Conservation (phyloP, 2,797 vertebrate species). For the Nyctalus aviator region DNA sequence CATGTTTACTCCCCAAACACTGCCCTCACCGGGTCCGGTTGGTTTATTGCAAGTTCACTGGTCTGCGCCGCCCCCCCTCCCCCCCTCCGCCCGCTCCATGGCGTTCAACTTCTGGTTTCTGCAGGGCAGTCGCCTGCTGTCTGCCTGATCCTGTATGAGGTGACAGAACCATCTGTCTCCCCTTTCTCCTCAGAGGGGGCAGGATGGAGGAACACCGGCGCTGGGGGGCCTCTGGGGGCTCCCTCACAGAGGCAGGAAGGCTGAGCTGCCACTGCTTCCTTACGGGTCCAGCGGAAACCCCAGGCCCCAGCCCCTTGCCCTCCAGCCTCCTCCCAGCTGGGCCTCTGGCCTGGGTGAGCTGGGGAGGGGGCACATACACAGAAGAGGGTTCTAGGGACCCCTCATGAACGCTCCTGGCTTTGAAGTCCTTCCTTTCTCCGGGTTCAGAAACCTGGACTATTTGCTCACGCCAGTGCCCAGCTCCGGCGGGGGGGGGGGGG, state of each 20-base stretch:
- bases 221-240: not conserved
- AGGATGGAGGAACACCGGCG: not conserved
- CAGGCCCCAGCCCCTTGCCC: too few species aligned
- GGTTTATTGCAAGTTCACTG: constrained; percentile 92
- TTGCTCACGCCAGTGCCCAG: constrained; percentile 18
- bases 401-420: not conserved
- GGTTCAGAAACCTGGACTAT: constrained; percentile 64
- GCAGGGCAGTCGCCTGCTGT: constrained; percentile 18
- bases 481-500: not conserved
- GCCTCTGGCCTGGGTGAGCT: not conserved
- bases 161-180: not conserved
- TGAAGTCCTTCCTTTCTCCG: constrained; percentile 51
- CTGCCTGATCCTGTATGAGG: constrained; percentile 54
- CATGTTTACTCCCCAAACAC: constrained; percentile 87
- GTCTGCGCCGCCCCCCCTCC: not conserved
- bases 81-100: not conserved
- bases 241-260: not conserved
- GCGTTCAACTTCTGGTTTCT: constrained; percentile 77
- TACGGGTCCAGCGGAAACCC: not conserved
- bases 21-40: constrained; percentile 92
- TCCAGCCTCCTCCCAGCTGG: not conserved
- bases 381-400: not conserved
- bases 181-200: not conserved
- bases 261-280: not conserved
- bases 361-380: too few species aligned